Evolutionary conservation across 2,113 vertebrate genomes (phyloP).

Genomic region (Heterocephalus glaber): DNA sequence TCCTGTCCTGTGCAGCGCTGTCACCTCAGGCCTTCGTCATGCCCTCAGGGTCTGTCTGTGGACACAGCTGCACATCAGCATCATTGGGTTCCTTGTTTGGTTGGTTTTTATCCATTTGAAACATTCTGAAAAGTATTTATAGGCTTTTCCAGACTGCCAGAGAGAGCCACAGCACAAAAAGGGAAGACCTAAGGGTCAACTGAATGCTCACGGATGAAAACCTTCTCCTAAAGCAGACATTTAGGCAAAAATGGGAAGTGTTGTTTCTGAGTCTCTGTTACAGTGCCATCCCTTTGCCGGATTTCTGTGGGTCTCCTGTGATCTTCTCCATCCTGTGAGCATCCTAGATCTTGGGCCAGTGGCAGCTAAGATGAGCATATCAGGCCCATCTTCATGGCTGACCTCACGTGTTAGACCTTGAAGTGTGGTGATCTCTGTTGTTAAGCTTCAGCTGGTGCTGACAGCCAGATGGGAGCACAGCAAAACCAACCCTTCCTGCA

Average conservation of each 20-base stretch:
- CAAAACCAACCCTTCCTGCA: background rate
- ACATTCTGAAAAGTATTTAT: slow-evolving; percentile 2
- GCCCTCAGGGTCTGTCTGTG: background rate
- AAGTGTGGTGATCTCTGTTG: background rate
- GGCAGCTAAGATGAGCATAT: background rate
- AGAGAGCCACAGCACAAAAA: background rate
- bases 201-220: background rate
- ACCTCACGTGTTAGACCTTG: background rate
- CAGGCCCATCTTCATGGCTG: slow-evolving; percentile 5
- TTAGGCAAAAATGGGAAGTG: background rate
- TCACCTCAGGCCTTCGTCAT: background rate
- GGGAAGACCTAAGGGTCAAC: background rate
- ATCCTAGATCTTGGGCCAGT: background rate
- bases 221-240: slow-evolving; percentile 7
- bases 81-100: background rate
- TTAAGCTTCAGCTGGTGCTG: background rate
- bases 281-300: background rate
- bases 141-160: background rate
- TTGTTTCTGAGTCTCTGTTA: background rate
- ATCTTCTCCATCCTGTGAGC: background rate
- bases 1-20: background rate
- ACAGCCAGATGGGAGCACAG: background rate
- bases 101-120: slow-evolving; percentile 16
- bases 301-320: background rate
- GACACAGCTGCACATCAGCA: background rate